These are phyloP conservation scores for Peromyscus leucopus DNA, from an alignment of 2,113 vertebrate species.

Conservation along the genomic window DNA sequence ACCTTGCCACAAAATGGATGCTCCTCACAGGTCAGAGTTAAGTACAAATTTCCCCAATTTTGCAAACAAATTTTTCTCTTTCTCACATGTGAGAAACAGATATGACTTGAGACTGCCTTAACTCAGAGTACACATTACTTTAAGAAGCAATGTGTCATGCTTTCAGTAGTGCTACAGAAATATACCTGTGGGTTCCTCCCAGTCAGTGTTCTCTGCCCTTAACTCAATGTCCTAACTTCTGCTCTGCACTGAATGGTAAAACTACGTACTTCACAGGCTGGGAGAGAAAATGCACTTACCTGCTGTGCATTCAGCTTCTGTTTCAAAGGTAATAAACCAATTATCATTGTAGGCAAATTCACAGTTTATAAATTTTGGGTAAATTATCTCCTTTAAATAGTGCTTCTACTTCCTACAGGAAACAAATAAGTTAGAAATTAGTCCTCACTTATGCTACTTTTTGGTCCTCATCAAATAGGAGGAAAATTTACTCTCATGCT, in stretches of 20 bases:
- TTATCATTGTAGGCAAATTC: conserved; percentile 98
- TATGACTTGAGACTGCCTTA: background rate
- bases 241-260: background rate
- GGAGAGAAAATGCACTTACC: conserved; percentile 86
- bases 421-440: conserved; percentile 62
- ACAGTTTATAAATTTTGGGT: conserved; percentile 96
- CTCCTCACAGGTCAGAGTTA: background rate
- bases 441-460: background rate
- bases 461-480: background rate
- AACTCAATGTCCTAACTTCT: background rate
- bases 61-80: background rate
- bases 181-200: background rate
- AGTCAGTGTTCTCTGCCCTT: conserved; percentile 1
- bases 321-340: conserved; percentile 98
- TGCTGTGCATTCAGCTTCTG: conserved; percentile 96
- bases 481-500: background rate
- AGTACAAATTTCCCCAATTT: background rate
- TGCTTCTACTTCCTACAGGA: conserved; percentile 94
- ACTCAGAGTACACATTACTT: background rate
- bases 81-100: background rate
- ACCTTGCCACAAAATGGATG: background rate
- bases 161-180: background rate
- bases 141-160: background rate
- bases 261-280: background rate
- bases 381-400: conserved; percentile 95